Evolutionary conservation across 2,888 invertebrate species (phyloP).

Genomic region (Helobdella robusta): DNA sequence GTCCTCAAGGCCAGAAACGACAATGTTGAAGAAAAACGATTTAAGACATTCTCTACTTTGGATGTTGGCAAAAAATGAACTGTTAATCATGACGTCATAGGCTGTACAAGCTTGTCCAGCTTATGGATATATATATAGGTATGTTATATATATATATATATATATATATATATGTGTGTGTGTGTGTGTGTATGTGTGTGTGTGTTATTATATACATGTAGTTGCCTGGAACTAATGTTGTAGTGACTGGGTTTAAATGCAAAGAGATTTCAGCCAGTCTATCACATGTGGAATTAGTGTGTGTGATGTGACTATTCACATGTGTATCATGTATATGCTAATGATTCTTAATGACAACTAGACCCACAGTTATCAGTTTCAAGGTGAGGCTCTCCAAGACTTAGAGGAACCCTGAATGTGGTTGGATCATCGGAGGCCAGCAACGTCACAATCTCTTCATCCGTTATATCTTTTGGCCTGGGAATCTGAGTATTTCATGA

Average conservation of each 20-base stretch:
- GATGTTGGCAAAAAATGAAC: constrained; percentile 67
- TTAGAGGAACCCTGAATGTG: constrained; percentile 75
- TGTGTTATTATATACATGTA: too few relatives aligned
- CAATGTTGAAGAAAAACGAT: constrained; percentile 68
- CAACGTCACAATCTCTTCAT: constrained; percentile 60
- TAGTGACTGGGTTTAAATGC: too few relatives aligned
- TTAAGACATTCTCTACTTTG: constrained; percentile 63
- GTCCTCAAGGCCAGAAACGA: constrained; percentile 67
- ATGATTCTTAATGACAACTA: too few relatives aligned
- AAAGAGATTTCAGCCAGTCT: too few relatives aligned
- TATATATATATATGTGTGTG: background rate
- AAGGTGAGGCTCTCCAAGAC: constrained; percentile 70
- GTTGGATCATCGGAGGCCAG: constrained; percentile 60
- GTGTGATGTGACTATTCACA: too few relatives aligned
- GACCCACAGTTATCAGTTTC: constrained; percentile 64
- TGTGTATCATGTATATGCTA: too few relatives aligned
- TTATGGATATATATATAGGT: constrained; percentile 36
- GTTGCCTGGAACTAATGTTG: too few relatives aligned
- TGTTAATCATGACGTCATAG: constrained; percentile 74
- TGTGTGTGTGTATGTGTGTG: too few relatives aligned
- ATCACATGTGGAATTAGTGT: too few relatives aligned
- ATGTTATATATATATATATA: background rate
- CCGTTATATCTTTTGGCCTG: constrained; percentile 46
- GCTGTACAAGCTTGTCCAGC: constrained; percentile 63
- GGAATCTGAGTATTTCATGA: too few relatives aligned